Conservation (phyloP, 2,113 vertebrate species). For the Podilymbus podiceps region DNA sequence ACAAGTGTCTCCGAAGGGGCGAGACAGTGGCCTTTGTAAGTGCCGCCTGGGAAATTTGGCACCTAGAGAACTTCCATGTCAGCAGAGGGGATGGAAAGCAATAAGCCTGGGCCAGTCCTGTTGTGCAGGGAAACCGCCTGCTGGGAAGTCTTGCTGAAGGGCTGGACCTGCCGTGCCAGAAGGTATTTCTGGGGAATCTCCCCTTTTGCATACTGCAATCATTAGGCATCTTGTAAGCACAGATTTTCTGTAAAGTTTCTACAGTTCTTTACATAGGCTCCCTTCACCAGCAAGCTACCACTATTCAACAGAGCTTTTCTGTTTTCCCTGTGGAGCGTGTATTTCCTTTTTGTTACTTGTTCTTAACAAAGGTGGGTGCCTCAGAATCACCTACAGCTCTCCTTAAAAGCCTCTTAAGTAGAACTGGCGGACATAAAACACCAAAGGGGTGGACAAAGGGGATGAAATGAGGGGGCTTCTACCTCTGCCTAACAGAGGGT, state of each 20-base stretch:
- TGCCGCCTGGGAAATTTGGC: neutral
- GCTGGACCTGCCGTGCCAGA: neutral
- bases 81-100: neutral
- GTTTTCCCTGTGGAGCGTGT: neutral
- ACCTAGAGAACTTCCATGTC: rapidly evolving
- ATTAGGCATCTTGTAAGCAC: neutral
- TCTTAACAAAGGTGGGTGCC: neutral
- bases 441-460: neutral
- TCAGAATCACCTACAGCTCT: neutral
- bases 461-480: neutral
- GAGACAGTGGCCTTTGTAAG: neutral
- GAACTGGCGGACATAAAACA: neutral
- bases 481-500: neutral
- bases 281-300: neutral
- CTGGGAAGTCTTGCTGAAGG: neutral
- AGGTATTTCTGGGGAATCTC: neutral
- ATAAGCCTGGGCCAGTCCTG: neutral
- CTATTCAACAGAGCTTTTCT: neutral
- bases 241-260: neutral
- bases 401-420: neutral
- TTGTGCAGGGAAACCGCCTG: rapidly evolving
- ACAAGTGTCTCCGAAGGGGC: neutral
- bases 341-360: neutral
- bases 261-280: rapidly evolving
- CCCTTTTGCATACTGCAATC: neutral